phyloP scores from a whole-genome alignment of 2,113 vertebrate species.

The Strigops habroptila region DNA sequence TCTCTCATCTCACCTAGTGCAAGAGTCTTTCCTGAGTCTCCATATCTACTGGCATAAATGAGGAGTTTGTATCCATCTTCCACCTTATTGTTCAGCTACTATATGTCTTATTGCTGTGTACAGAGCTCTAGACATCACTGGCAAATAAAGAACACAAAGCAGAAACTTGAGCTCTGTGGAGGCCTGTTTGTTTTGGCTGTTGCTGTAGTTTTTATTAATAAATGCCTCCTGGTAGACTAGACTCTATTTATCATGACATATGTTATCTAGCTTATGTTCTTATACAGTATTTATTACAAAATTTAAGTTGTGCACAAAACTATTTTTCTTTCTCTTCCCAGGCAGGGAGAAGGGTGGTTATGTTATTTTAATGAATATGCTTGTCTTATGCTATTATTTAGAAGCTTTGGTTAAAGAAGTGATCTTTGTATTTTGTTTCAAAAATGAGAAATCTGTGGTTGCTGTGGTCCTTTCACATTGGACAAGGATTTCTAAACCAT shows the following conservation, averaged over 20 bases:
- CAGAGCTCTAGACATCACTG: not conserved
- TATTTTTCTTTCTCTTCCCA: slow-evolving; percentile 30
- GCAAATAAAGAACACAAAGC: not conserved
- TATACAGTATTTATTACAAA: slow-evolving; percentile 34
- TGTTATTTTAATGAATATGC: slow-evolving; percentile 15
- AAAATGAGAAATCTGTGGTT: not conserved
- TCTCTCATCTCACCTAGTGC: not conserved
- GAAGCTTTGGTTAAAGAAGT: not conserved
- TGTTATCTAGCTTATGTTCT: slow-evolving; percentile 55
- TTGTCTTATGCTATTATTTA: not conserved
- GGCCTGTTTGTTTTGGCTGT: slow-evolving; percentile 58
- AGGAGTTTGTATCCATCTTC: not conserved
- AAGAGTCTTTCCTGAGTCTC: not conserved
- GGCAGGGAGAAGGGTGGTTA: not conserved
- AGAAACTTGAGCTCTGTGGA: slow-evolving; percentile 21
- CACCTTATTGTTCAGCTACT: not conserved
- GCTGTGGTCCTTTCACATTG: not conserved
- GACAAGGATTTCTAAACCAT: not conserved
- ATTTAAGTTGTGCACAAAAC: not conserved
- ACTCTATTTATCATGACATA: slow-evolving; percentile 49
- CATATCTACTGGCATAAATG: not conserved
- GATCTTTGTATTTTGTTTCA: not conserved
- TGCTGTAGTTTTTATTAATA: slow-evolving; percentile 21
- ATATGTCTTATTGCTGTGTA: not conserved
- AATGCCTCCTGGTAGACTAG: slow-evolving; percentile 54